A percentile compares a stretch with the other conserved stretches of the same genome.
phyloP scores from a whole-genome alignment of 2,888 invertebrate species.

The Laspeyria flexula region DNA sequence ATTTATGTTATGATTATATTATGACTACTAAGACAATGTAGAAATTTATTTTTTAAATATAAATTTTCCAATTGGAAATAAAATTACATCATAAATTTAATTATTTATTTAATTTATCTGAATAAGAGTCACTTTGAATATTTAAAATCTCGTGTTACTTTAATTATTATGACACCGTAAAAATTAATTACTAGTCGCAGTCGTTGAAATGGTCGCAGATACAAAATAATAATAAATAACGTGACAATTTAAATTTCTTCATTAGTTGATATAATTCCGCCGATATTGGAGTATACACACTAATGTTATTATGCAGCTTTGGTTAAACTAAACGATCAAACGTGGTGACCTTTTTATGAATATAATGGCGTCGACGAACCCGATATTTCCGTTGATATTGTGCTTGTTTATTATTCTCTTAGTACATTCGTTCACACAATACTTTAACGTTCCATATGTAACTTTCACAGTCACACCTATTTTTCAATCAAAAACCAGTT shows the following conservation, averaged over 20 bases:
- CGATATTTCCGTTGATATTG: conserved; percentile 78
- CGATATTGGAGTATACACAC: conserved; percentile 1
- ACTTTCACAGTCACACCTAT: too few species aligned
- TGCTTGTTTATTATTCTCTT: conserved; percentile 63
- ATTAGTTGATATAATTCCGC: background rate
- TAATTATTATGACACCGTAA: background rate
- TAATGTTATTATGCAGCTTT: conserved; percentile 12
- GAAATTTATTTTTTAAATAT: too few species aligned
- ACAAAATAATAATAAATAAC: conserved; percentile 8
- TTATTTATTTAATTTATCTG: background rate
- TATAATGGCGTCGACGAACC: conserved; percentile 71
- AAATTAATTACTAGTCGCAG: conserved; percentile 1
- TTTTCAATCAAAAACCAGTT: too few species aligned
- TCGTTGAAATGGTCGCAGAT: background rate
- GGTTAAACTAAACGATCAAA: conserved; percentile 44
- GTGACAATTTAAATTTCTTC: conserved; percentile 8
- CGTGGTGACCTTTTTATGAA: conserved; percentile 71
- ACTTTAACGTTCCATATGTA: conserved; percentile 34
- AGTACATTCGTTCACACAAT: conserved; percentile 60
- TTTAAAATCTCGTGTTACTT: background rate
- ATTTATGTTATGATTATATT: too few species aligned
- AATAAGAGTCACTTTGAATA: background rate
- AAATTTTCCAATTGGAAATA: too few species aligned
- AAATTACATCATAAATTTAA: background rate
- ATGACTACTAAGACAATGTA: too few species aligned